These are phyloP conservation scores for Oxygymnocypris stewartii DNA, from an alignment of 2,113 vertebrate species.

Conservation along the genomic window DNA sequence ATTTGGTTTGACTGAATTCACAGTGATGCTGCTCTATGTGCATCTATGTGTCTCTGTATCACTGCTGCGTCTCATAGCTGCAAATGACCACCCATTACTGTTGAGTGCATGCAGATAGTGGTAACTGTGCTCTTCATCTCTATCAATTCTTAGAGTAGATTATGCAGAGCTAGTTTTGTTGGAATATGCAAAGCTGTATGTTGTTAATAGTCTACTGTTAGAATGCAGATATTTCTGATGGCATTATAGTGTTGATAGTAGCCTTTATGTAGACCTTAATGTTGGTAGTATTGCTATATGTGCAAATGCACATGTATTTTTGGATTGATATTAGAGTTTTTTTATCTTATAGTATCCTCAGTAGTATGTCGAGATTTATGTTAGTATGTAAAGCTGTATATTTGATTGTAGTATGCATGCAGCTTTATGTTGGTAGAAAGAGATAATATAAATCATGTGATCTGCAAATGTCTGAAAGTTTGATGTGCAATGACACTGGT, in stretches of 20 bases:
- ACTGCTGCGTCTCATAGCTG: neutral
- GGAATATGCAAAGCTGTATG: neutral
- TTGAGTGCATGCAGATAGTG: neutral
- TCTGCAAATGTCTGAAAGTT: neutral
- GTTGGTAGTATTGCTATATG: neutral
- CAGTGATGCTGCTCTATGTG: neutral
- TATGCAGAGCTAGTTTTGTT: neutral
- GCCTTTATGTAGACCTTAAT: neutral
- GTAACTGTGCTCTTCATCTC: neutral
- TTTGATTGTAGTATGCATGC: too few species aligned
- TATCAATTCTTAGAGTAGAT: neutral
- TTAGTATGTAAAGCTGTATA: neutral
- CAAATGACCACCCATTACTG: neutral
- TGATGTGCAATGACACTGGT: neutral
- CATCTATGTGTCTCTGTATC: neutral
- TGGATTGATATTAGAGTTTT: neutral
- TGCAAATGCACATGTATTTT: too few species aligned
- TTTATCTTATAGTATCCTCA: neutral
- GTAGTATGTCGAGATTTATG: too few species aligned
- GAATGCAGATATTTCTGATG: neutral
- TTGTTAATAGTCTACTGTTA: neutral
- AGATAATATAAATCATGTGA: neutral
- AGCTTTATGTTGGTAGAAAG: neutral
- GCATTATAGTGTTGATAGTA: neutral
- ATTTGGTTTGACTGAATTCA: slow-evolving; percentile 2